phyloP scores from a whole-genome alignment of 2,113 vertebrate species.

The Halichoerus grypus region DNA sequence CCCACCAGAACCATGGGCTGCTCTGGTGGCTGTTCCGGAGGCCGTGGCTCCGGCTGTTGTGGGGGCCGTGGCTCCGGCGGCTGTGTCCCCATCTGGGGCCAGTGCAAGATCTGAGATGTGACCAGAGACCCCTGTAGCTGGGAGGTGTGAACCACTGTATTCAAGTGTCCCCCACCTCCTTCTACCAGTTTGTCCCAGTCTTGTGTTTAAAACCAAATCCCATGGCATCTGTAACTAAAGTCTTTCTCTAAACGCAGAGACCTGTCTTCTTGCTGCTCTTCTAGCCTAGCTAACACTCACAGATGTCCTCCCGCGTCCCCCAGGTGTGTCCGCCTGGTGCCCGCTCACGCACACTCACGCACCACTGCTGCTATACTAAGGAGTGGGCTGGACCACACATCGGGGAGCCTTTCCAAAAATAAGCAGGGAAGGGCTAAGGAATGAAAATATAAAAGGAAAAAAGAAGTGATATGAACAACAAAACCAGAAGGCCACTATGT shows the following conservation, averaged over 20 bases:
- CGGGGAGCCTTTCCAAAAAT: too few species aligned
- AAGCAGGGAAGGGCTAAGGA: neutral
- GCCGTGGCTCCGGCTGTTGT: neutral
- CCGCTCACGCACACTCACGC: fast-evolving
- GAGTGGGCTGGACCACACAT: fast-evolving
- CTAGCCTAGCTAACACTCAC: neutral
- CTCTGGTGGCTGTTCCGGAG: neutral
- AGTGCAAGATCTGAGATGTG: neutral
- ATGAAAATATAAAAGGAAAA: neutral
- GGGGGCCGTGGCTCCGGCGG: neutral
- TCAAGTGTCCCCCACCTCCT: neutral
- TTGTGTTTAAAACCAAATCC: neutral
- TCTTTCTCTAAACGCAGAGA: neutral
- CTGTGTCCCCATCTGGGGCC: neutral
- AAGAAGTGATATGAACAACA: fast-evolving
- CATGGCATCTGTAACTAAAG: neutral
- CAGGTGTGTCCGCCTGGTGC: neutral
- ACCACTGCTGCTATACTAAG: neutral
- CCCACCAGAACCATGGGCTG: neutral
- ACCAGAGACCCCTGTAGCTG: neutral
- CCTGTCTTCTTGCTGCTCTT: neutral
- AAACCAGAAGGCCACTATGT: fast-evolving
- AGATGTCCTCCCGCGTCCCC: neutral
- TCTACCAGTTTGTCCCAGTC: neutral
- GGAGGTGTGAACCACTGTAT: neutral